Evolutionary conservation across 2,888 invertebrate genomes (phyloP).

Genomic region (Argynnis bischoffii): DNA sequence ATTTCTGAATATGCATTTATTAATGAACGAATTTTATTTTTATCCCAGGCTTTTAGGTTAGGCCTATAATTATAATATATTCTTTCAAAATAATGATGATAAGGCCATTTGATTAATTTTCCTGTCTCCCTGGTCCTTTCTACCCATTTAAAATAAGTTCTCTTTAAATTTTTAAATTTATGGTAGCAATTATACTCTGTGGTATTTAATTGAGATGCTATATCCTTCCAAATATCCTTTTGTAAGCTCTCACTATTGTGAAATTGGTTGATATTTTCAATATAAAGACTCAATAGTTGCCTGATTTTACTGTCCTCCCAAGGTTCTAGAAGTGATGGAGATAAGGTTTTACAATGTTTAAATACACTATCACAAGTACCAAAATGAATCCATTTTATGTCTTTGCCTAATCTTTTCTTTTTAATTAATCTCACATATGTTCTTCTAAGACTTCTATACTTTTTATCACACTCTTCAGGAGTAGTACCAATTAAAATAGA

Average conservation of each 20-base stretch:
- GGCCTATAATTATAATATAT: constrained; percentile 70
- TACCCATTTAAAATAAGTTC: constrained; percentile 67
- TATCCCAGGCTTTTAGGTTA: constrained; percentile 60
- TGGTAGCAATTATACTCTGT: constrained; percentile 73
- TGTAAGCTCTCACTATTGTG: constrained; percentile 56
- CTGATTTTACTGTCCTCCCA: constrained; percentile 72
- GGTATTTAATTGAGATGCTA: constrained; percentile 61
- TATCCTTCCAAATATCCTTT: constrained; percentile 74
- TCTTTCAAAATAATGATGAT: constrained; percentile 68
- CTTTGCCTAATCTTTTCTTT: constrained; percentile 66
- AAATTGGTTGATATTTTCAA: constrained; percentile 66
- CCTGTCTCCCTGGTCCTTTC: constrained; percentile 60
- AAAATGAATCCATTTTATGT: constrained; percentile 73
- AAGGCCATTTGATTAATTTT: constrained; percentile 69
- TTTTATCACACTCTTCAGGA: constrained; percentile 66
- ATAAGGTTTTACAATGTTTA: constrained; percentile 63
- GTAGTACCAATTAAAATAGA: constrained; percentile 58
- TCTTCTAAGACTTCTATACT: constrained; percentile 65
- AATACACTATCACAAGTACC: constrained; percentile 70
- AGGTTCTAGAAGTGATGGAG: constrained; percentile 57
- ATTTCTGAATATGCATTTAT: constrained; percentile 64
- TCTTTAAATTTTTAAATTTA: constrained; percentile 72
- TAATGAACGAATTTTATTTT: constrained; percentile 59
- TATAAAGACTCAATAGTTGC: constrained; percentile 62
- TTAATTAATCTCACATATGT: constrained; percentile 71